Base-by-base conservation (phyloP, 2,888 invertebrate genomes). In the Phortica okadai region DNA sequence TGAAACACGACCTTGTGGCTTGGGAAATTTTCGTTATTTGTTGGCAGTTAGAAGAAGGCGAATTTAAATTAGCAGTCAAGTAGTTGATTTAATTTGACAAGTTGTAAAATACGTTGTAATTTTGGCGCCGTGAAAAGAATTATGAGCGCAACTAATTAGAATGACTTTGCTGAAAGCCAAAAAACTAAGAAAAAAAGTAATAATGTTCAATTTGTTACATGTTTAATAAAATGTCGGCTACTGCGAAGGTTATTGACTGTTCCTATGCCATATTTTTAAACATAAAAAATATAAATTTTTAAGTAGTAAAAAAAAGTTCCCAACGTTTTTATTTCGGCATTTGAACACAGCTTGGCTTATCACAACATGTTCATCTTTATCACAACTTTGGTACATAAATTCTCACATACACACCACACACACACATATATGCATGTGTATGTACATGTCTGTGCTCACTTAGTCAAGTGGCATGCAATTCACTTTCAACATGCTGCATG, bases 401-500 rank as follows among this genome's bases (percentile, higher is more conserved):
- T 86, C 84, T n/a, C 66, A 41, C 33, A 66, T 14, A 16, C 33
- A 8, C 41, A 14, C 41, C 41, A 66, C 64, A 16, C 58, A 50
- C 7, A 50, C 7, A 21, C 21, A 21, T 1, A 21, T 21, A 21
- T 21, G 21, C 21, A 0, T 21, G 1, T 10, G 5, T 5, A 1
- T 5, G 33, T 33, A 33, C 33, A 33, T 4, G 4, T 33, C 33
- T 33, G 33, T 5, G 33, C 33, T 1, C 33, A 33, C 33, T 33
- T 33, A 33, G 33, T 33, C 6, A 56, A 56, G 56, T 62, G n/a
- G 33, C 64, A 44, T 58, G 45, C 42, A 67, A 69, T 58, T 56
- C 81, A 86, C 87, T 88, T 88, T 66, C 74, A 74, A 66, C 69
- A 69, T 59, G 75, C 44, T 50, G 54, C 58, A 72, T 85, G 83